phyloP scores from a whole-genome alignment of 2,888 invertebrate genomes.

The Eilema griseolum region DNA sequence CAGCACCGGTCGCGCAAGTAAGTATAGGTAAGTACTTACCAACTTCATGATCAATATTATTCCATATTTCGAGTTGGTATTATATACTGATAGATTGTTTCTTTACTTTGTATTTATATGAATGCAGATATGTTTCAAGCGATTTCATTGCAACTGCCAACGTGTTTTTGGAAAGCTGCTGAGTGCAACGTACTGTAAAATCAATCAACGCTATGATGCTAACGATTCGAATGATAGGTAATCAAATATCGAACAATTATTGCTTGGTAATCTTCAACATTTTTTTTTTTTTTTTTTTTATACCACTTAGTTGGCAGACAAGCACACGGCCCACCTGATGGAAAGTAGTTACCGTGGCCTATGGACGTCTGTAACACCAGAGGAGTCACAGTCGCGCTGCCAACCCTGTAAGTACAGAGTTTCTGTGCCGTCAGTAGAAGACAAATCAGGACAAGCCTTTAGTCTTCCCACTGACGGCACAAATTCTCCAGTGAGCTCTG shows the following conservation, averaged over 20 bases:
- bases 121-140: not conserved
- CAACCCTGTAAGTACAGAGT: too few relatives aligned
- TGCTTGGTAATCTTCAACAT: not conserved
- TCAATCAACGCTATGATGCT: not conserved
- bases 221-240: not conserved
- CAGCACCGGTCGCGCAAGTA: constrained; percentile 59
- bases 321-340: too few relatives aligned
- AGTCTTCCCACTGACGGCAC: too few relatives aligned
- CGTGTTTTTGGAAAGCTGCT: constrained; percentile 15
- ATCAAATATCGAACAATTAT: not conserved
- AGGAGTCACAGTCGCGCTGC: too few relatives aligned
- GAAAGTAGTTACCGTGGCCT: too few relatives aligned
- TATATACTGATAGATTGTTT: constrained; percentile 13
- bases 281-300: too few relatives aligned
- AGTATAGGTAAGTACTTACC: constrained; percentile 38
- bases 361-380: too few relatives aligned
- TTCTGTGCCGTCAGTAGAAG: too few relatives aligned
- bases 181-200: not conserved
- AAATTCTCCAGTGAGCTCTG: too few relatives aligned
- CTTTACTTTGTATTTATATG: not conserved
- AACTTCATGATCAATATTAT: constrained; percentile 36
- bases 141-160: constrained; percentile 13
- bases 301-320: too few relatives aligned
- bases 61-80: constrained; percentile 16
- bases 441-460: too few relatives aligned